A percentile compares a stretch with the other conserved stretches of the same genome.
Evolutionary conservation across 2,888 invertebrate genomes (phyloP).

Genomic region (Amphipyra berbera): DNA sequence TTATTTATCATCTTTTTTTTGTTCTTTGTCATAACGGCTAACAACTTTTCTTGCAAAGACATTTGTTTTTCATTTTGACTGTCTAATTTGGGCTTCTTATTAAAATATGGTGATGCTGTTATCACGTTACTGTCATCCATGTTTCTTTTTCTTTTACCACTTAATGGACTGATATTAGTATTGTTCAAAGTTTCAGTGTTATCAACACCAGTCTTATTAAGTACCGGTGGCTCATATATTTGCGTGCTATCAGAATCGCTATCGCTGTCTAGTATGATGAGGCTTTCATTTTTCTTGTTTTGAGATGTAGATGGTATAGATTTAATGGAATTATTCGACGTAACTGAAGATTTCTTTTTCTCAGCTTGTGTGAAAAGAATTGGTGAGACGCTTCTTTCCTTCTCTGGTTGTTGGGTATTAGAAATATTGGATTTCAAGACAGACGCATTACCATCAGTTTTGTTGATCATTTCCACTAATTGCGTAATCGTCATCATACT

Average conservation of each 20-base stretch:
- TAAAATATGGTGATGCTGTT: constrained; percentile 80
- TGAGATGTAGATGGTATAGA: constrained; percentile 38
- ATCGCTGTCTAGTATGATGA: constrained; percentile 82
- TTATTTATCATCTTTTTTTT: constrained; percentile 62
- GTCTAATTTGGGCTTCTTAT: constrained; percentile 76
- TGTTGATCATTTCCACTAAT: constrained; percentile 83
- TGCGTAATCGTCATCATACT: constrained; percentile 86
- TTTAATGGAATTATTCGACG: constrained; percentile 38
- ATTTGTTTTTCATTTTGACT: constrained; percentile 58
- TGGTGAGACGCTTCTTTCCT: constrained; percentile 77
- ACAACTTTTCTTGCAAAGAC: constrained; percentile 77
- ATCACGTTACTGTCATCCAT: constrained; percentile 63
- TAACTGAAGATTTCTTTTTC: constrained; percentile 60
- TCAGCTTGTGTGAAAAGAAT: constrained; percentile 78
- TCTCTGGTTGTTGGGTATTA: constrained; percentile 31
- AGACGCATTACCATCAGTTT: constrained; percentile 63
- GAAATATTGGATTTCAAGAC: constrained; percentile 23
- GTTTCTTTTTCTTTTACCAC: constrained; percentile 73
- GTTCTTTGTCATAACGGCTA: constrained; percentile 72
- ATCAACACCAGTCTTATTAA: constrained; percentile 6
- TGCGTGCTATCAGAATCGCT: constrained; percentile 76
- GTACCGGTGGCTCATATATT: constrained; percentile 63
- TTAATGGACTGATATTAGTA: constrained; percentile 42
- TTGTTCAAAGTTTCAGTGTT: constrained; percentile 32
- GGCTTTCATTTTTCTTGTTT: constrained; percentile 62